These are phyloP conservation scores for Ichneumon xanthorius DNA, from an alignment of 2,888 invertebrate species.

Conservation along the genomic window DNA sequence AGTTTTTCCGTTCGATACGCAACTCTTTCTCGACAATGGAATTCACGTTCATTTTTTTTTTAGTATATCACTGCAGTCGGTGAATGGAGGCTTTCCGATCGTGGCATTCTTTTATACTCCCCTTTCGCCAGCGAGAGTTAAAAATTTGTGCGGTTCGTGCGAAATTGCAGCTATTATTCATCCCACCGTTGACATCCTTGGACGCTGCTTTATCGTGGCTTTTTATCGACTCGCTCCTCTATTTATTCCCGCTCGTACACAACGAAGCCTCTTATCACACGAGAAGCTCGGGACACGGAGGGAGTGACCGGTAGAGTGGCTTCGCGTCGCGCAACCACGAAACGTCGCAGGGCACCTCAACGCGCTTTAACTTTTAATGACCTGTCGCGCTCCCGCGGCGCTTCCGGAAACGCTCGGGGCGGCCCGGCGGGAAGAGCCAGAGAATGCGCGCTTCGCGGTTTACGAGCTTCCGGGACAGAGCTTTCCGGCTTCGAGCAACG, in stretches of 20 bases:
- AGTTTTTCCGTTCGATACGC: conserved; percentile 28
- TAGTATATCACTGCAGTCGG: not conserved
- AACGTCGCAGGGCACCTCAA: conserved; percentile 24
- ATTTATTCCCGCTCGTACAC: not conserved
- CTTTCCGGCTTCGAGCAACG: conserved; percentile 15
- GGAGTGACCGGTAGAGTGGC: not conserved
- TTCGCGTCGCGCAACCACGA: not conserved
- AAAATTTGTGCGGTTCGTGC: not conserved
- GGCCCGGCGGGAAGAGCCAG: not conserved
- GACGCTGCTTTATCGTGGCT: conserved; percentile 4
- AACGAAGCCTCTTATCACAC: conserved; percentile 1
- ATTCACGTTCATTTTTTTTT: not conserved
- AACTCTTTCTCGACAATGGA: conserved; percentile 24
- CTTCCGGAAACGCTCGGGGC: not conserved
- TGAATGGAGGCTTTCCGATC: conserved; percentile 12
- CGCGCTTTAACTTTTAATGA: conserved; percentile 51
- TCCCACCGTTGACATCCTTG: not conserved
- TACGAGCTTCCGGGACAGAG: conserved; percentile 35
- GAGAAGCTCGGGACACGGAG: not conserved
- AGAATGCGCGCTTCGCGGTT: conserved; percentile 45
- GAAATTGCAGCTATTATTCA: conserved; percentile 11
- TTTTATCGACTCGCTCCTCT: conserved; percentile 5
- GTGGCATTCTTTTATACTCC: not conserved
- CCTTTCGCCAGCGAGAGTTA: not conserved
- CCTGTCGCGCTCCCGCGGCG: conserved; percentile 19